Conservation (phyloP, 2,113 vertebrate species). For the Puma concolor region DNA sequence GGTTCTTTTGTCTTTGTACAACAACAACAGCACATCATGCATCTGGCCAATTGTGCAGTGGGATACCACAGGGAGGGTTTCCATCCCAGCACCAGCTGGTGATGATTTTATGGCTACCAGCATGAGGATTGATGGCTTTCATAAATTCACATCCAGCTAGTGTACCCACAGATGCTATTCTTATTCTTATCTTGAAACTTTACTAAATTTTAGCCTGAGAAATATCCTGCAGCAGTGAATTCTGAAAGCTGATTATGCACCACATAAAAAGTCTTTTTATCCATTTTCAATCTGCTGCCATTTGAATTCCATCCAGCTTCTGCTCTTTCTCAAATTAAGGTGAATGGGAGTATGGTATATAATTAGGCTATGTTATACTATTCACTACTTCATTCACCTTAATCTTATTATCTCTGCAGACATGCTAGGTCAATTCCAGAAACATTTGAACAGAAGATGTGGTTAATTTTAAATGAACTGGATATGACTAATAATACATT, state of each 20-base stretch:
- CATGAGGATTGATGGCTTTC: conserved; percentile 83
- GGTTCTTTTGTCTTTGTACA: conserved; percentile 67
- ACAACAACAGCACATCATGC: conserved; percentile 20
- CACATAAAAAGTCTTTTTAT: conserved; percentile 81
- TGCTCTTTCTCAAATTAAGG: conserved; percentile 77
- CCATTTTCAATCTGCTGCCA: conserved; percentile 77
- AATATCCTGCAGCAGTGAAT: conserved; percentile 78
- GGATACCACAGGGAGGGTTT: conserved; percentile 63
- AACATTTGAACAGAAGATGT: conserved; percentile 72
- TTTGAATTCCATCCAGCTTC: conserved; percentile 80
- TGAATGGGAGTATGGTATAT: conserved; percentile 78
- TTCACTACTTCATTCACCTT: conserved; percentile 74
- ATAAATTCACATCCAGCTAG: conserved; percentile 82
- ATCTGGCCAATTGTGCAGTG: conserved; percentile 61
- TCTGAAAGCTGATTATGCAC: conserved; percentile 79
- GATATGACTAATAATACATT: conserved; percentile 69
- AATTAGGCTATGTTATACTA: conserved; percentile 63
- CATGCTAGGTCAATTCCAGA: conserved; percentile 69
- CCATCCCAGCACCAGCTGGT: conserved; percentile 80
- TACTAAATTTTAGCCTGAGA: conserved; percentile 72
- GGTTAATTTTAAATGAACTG: conserved; percentile 75
- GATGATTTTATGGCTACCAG: conserved; percentile 83
- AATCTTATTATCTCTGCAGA: conserved; percentile 73
- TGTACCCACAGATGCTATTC: conserved; percentile 79
- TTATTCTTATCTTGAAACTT: conserved; percentile 78